Conservation (phyloP, 2,113 vertebrate species). For the Campylorhamphus procurvoides region DNA sequence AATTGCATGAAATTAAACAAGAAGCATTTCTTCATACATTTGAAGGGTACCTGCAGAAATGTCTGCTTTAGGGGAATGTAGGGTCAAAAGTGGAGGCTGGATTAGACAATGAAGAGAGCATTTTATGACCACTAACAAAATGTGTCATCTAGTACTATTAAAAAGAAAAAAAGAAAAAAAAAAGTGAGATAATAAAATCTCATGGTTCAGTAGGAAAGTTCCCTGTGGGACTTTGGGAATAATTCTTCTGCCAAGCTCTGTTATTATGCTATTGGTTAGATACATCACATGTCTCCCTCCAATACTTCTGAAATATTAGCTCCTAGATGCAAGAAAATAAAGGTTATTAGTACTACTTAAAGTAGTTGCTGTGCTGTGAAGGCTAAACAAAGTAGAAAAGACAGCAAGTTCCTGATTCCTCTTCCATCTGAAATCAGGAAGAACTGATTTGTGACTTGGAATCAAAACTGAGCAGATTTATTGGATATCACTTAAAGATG, state of each 20-base stretch:
- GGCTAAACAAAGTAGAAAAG: neutral
- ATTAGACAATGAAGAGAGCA: neutral
- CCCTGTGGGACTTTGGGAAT: neutral
- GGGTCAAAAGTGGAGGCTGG: neutral
- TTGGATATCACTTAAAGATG: neutral
- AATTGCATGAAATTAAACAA: neutral
- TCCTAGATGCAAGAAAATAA: neutral
- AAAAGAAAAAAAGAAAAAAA: neutral
- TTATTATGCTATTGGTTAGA: neutral
- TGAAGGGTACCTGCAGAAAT: neutral
- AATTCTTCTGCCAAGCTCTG: neutral
- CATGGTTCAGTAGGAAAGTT: neutral
- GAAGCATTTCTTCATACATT: neutral
- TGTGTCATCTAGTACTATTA: neutral
- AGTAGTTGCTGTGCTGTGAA: neutral
- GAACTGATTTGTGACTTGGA: neutral
- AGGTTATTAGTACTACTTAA: neutral
- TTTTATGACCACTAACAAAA: neutral
- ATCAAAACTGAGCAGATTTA: neutral
- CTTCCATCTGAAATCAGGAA: neutral
- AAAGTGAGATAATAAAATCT: neutral
- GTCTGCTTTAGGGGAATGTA: neutral
- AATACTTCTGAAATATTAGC: neutral
- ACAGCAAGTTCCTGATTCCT: neutral
- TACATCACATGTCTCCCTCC: neutral